Base-by-base conservation (phyloP, 2,888 invertebrate species). In the Xiphydria camelus region DNA sequence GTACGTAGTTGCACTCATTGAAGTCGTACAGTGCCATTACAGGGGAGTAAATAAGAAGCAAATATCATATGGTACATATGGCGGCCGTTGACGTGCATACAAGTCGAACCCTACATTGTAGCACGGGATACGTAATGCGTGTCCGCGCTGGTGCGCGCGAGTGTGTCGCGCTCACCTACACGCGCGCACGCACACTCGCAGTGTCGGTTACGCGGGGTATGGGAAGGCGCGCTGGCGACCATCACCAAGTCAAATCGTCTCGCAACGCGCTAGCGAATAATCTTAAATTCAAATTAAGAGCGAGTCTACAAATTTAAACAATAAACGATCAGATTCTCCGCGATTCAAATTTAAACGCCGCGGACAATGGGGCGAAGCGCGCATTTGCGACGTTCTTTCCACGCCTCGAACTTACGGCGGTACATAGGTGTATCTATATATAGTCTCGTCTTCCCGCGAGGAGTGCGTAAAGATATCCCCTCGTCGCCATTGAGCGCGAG, bases 281-380 rank as follows among this genome's bases (percentile, higher is more conserved):
- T 70, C 68, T 70, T 67, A 70, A 70, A 70, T 70, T 70, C 67
- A 70, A 70, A 70, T 70, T 69, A 70, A 70, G 70, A 70, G 58
- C 63, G 62, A 68, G 68, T 68, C 69, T 70, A 70, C 69, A 70
- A 70, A 70, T 70, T 70, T 70, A 70, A 70, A 70, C 70, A 70
- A 68, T 70, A 70, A 70, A 70, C 68, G 68, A 70, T 70, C 70
- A 69, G 69, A 70, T 70, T 69, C 69, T 59, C 61, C 55, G 61
- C 64, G 68, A 69, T 70, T 70, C 63, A 70, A 70, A 69, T 70
- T 70, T 69, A 69, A 68, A 70, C 67, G 64, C 60, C 54, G 55
- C 58, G 64, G 67, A 70, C 70, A 70, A 70, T 70, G 64, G 70
- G 57, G 39, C 35, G 48, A 43, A 51, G 49, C 52, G 45, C 52